These are phyloP conservation scores for Exephanes ischioxanthus DNA, from an alignment of 2,888 invertebrate genomes.

Conservation along the genomic window DNA sequence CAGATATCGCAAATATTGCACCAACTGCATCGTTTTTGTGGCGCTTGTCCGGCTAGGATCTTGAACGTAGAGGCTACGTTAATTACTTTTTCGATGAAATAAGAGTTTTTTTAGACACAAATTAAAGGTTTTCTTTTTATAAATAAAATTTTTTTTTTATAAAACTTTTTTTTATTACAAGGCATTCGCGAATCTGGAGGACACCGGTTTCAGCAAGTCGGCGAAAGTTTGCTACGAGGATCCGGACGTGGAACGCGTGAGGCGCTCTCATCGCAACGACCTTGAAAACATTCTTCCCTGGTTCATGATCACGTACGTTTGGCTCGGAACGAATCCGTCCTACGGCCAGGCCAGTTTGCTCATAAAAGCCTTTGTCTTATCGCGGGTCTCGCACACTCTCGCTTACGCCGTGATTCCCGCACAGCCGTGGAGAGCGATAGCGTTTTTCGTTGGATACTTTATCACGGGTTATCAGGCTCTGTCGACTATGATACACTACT, in stretches of 20 bases:
- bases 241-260: constrained; percentile 85
- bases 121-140: no score
- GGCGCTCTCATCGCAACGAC: constrained; percentile 87
- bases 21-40: no score
- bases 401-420: constrained; percentile 85
- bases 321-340: constrained; percentile 86
- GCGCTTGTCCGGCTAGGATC: background rate
- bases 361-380: constrained; percentile 85
- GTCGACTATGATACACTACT: constrained; percentile 67
- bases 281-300: constrained; percentile 87
- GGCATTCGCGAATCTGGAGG: constrained; percentile 79
- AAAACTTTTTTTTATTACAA: constrained; percentile 44
- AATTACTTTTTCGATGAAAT: no score
- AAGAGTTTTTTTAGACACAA: no score
- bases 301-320: constrained; percentile 86
- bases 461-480: constrained; percentile 85
- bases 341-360: constrained; percentile 84
- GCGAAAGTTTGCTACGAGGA: constrained; percentile 77
- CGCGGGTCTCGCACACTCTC: constrained; percentile 86
- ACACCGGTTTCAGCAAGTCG: constrained; percentile 45
- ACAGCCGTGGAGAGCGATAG: constrained; percentile 85
- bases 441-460: constrained; percentile 82
- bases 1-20: no score
- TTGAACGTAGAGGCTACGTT: background rate
- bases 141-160: no score